phyloP scores from a whole-genome alignment of 2,888 invertebrate species.

The Scaptomyza parva region DNA sequence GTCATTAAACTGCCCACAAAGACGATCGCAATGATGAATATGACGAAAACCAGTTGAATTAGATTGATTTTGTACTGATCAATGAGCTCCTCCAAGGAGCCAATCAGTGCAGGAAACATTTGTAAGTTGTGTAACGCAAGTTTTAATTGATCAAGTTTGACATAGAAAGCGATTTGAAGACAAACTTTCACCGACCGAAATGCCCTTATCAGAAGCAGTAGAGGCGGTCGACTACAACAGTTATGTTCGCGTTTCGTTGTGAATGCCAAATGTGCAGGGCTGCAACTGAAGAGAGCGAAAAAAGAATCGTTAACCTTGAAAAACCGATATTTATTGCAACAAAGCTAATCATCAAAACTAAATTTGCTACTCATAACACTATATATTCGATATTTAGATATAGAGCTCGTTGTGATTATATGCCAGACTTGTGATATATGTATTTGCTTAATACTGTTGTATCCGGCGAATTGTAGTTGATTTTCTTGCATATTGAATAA shows the following conservation, averaged over 20 bases:
- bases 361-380: conserved; percentile 34
- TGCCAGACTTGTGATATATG: conserved; percentile 24
- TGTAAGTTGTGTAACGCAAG: conserved; percentile 4
- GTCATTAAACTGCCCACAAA: conserved; percentile 88
- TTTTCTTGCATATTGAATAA: conserved; percentile 23
- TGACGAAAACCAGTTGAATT: conserved; percentile 79
- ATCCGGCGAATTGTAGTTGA: conserved; percentile 20
- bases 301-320: not conserved
- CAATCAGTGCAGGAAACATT: conserved; percentile 37
- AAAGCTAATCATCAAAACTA: conserved; percentile 39
- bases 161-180: conserved; percentile 28
- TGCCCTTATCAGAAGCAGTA: conserved; percentile 26
- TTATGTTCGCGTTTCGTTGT: not conserved
- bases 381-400: conserved; percentile 31
- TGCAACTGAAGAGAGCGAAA: not conserved
- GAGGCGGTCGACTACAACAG: no score
- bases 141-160: conserved; percentile 16
- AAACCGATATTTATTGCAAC: conserved; percentile 35
- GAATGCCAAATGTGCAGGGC: conserved; percentile 19
- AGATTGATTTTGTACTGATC: conserved; percentile 76
- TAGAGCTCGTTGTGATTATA: conserved; percentile 39
- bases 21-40: conserved; percentile 83
- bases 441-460: not conserved
- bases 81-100: conserved; percentile 54
- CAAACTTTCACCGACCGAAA: conserved; percentile 39